Base-by-base conservation (phyloP, 2,888 invertebrate species). In the Seira ritae region DNA sequence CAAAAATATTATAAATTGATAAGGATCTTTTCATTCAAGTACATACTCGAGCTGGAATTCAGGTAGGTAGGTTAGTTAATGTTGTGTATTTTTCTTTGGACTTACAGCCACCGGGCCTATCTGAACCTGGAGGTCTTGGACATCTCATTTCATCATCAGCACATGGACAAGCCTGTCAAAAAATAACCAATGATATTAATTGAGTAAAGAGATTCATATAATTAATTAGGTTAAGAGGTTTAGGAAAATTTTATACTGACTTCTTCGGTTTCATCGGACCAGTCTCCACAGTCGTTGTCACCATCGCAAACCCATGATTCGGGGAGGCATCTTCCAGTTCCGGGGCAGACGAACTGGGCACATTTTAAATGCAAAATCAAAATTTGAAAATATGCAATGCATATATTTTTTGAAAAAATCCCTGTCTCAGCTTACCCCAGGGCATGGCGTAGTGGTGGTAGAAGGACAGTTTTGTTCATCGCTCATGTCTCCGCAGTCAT, bases 281-380 rank as follows among this genome's bases (percentile, higher is more conserved):
- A 50, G 55, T 71, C 71, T 50, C 22, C 55, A n/a, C 71, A 71
- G n/a, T 71, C 55, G 20, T 71, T 31, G n/a, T 8, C 31, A 4
- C 70, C 78, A 19, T 77, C 77, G 55, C 77, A 77, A 50, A 77
- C 22, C 62, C 31, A 72, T 0, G 15, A 4, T 3, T 15, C 62
- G 20, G 37, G 62, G 37, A 65, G 0, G 12, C 74, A 75, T 12
- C 66, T 12, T n/a, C 74, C 65, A 10, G 65, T 62, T 65, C 22
- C 65, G 22, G 17, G 19, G 12, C 22, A 65, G 19, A 65, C 22
- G 19, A 8, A 17, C 17, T 20, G 20, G 20, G 19, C 19, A 65
- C 10, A 20, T 17, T 31, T 8, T 2, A 31, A 31, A 31, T 4
- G 8, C 31, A 31, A n/a, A n/a, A n/a, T n/a, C n/a, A n/a, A n/a